Base-by-base conservation (phyloP, 2,797 vertebrate genomes). In the Enteromius paludinosus region DNA sequence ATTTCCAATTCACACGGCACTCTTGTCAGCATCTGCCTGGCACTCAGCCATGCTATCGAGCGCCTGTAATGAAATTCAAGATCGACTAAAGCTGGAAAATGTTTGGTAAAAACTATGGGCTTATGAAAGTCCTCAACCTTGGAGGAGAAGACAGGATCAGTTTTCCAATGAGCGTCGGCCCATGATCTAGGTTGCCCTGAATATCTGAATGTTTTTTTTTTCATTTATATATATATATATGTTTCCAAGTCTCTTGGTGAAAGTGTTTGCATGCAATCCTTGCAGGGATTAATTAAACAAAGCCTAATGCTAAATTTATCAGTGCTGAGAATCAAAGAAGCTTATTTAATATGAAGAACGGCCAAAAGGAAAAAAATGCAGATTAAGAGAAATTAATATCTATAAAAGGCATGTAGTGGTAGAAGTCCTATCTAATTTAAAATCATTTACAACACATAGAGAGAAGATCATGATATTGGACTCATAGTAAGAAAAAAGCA, bases 91-190 rank as follows among this genome's bases (percentile, higher is more conserved):
- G 73, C 72, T 82, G 86, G 83, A 91, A 86, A 90, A 90, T 83
- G 86, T 89, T 86, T 79, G 41, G 70, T 79, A 79, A 91, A 89
- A 89, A 91, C 89, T 87, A 79, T 12, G 83, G 83, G 82, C 38
- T 83, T 84, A 80, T 88, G 82, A 84, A 81, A 68, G 70, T 81
- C 71, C 71, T 45, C 30, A 69, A 83, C 68, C 83, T 90, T 85
- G 87, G 84, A 90, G 89, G 87, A 89, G 87, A 92, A 77, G 72
- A 87, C 85, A 84, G 89, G 89, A 91, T 91, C 90, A 90, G 79
- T 86, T 68, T 83, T 74, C 84, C 30, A 41, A 83, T 69, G 73
- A 83, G 25, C 20, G n/a, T 78, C 83, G 23, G 33, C 38, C 18
- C 76, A 80, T 35, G 43, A 49, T 84, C 47, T 35, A 79, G 54